phyloP scores from a whole-genome alignment of 2,113 vertebrate species.

The Butorides virescens region DNA sequence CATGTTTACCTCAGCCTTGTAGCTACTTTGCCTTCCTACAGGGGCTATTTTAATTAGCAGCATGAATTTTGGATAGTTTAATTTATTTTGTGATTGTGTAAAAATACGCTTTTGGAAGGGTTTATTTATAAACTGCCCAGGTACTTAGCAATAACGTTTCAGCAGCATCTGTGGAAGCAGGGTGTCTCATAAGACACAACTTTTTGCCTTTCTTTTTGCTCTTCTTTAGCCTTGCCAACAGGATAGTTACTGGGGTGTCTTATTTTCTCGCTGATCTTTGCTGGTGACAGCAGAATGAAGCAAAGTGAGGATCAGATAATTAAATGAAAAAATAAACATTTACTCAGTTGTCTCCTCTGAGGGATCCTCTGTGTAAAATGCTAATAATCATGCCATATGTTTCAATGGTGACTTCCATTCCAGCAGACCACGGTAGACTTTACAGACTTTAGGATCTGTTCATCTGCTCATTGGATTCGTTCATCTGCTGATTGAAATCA shows the following conservation, averaged over 20 bases:
- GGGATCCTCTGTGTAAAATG: background rate
- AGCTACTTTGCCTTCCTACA: constrained; percentile 70
- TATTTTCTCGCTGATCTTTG: constrained; percentile 46
- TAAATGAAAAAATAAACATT: constrained; percentile 78
- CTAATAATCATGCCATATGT: background rate
- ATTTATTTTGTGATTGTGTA: constrained; percentile 77
- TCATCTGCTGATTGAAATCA: background rate
- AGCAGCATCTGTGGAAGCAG: constrained; percentile 64
- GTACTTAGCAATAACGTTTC: constrained; percentile 70
- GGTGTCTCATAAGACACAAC: constrained; percentile 42
- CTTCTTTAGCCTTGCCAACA: constrained; percentile 16
- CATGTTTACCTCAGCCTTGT: constrained; percentile 73
- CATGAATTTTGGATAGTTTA: constrained; percentile 76
- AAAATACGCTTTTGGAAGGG: constrained; percentile 68
- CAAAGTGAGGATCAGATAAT: constrained; percentile 72
- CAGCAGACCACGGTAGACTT: background rate
- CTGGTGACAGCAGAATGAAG: constrained; percentile 67
- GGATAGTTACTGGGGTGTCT: constrained; percentile 47
- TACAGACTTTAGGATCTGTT: background rate
- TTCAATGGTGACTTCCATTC: background rate
- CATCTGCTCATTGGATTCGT: background rate
- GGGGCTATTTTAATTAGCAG: constrained; percentile 81
- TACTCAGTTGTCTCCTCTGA: constrained; percentile 45
- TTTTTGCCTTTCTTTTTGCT: constrained; percentile 25
- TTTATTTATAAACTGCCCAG: constrained; percentile 72